These are phyloP conservation scores for Tragelaphus buxtoni DNA, from an alignment of 2,113 vertebrate genomes.

Conservation along the genomic window DNA sequence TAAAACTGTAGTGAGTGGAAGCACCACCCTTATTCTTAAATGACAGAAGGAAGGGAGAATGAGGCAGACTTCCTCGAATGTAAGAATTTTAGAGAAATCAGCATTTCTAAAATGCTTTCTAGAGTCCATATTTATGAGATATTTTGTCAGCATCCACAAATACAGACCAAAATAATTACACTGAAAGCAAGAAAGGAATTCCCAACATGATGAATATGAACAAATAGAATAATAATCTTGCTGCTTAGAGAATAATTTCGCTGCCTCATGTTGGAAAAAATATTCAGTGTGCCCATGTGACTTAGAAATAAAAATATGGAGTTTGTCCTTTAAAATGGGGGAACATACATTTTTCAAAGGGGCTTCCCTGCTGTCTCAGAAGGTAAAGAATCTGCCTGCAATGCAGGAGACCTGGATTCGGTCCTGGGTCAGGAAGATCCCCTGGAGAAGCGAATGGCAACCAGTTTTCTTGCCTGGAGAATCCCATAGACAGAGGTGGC, in stretches of 20 bases:
- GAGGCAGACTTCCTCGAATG: not conserved
- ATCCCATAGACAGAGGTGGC: not conserved
- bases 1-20: not conserved
- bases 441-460: not conserved
- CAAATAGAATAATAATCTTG: not conserved
- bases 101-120: not conserved
- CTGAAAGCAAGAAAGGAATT: not conserved
- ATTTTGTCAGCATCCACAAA: not conserved
- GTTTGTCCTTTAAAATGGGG: not conserved
- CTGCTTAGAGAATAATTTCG: not conserved
- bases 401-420: not conserved
- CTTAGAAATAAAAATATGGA: not conserved
- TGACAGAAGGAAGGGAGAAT: not conserved
- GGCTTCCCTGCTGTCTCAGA: not conserved
- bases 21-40: not conserved
- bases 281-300: not conserved
- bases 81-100: not conserved
- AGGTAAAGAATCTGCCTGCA: not conserved
- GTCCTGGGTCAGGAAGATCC: not conserved
- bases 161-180: not conserved
- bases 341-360: not conserved
- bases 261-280: not conserved
- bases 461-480: not conserved
- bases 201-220: not conserved
- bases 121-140: not conserved